phyloP scores from a whole-genome alignment of 2,888 invertebrate species.

The Gibbula magus region DNA sequence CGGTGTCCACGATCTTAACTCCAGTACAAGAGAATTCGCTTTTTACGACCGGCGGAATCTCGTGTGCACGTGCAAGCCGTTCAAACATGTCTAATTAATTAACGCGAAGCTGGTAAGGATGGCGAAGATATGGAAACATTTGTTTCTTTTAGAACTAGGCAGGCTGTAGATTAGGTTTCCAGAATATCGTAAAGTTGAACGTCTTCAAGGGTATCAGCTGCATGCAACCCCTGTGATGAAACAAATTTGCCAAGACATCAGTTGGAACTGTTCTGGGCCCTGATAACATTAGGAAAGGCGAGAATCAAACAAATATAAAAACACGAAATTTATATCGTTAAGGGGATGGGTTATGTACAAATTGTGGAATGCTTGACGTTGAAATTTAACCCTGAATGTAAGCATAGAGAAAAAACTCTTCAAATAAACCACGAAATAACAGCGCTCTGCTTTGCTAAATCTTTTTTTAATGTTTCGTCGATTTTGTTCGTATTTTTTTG shows the following conservation, averaged over 20 bases:
- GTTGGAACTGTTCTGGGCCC: background rate
- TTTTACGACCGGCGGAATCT: too few relatives aligned
- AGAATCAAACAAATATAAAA: constrained; percentile 9
- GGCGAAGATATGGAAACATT: constrained; percentile 15
- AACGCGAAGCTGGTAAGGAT: background rate
- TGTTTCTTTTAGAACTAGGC: constrained; percentile 19
- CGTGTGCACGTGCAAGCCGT: background rate
- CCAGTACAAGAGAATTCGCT: too few relatives aligned
- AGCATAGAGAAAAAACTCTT: too few relatives aligned
- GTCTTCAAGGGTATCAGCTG: background rate
- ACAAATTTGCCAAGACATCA: background rate
- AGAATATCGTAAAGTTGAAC: background rate
- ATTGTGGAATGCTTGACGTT: too few relatives aligned
- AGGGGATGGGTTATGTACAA: too few relatives aligned
- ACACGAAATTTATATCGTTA: background rate
- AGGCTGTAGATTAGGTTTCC: constrained; percentile 7
- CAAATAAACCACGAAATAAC: too few relatives aligned
- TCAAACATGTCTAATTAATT: constrained; percentile 15
- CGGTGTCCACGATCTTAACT: too few relatives aligned
- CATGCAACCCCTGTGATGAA: background rate
- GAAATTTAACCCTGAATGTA: too few relatives aligned
- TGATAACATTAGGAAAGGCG: background rate
- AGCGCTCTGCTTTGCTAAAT: too few relatives aligned
- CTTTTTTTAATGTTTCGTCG: too few relatives aligned
- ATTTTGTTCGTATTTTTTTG: too few relatives aligned